Evolutionary conservation across 2,113 vertebrate genomes (phyloP).

Genomic region (Nannospalax galili): DNA sequence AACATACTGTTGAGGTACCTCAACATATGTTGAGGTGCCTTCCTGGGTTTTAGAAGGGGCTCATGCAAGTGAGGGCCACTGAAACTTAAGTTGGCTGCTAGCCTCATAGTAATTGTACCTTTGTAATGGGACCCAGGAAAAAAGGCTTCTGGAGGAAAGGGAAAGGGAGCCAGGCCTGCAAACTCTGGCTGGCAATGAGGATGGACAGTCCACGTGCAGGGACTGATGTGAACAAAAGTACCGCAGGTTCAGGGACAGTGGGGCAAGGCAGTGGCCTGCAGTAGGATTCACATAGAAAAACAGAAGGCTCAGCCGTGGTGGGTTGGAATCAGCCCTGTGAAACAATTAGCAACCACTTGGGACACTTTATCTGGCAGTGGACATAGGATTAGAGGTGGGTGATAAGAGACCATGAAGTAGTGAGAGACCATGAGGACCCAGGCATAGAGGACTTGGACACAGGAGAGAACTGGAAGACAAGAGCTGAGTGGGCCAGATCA

Average conservation of each 20-base stretch:
- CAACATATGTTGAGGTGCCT: too few species aligned
- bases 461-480: neutral
- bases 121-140: neutral
- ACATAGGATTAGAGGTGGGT: neutral
- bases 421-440: neutral
- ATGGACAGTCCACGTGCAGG: neutral
- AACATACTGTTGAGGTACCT: neutral
- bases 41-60: neutral
- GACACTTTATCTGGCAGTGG: neutral
- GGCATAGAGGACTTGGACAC: neutral
- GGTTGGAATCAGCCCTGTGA: neutral
- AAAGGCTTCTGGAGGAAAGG: neutral
- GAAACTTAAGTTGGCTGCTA: neutral
- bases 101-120: neutral
- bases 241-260: too few species aligned
- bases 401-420: fast-evolving
- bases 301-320: neutral
- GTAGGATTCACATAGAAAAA: neutral
- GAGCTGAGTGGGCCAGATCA: neutral
- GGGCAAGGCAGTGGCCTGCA: neutral
- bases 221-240: too few species aligned
- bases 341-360: neutral
- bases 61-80: too few species aligned
- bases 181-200: neutral
- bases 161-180: neutral